A percentile compares a stretch with the other conserved stretches of the same genome.
Conservation (phyloP, 2,113 vertebrate species). For the Lathamus discolor region DNA sequence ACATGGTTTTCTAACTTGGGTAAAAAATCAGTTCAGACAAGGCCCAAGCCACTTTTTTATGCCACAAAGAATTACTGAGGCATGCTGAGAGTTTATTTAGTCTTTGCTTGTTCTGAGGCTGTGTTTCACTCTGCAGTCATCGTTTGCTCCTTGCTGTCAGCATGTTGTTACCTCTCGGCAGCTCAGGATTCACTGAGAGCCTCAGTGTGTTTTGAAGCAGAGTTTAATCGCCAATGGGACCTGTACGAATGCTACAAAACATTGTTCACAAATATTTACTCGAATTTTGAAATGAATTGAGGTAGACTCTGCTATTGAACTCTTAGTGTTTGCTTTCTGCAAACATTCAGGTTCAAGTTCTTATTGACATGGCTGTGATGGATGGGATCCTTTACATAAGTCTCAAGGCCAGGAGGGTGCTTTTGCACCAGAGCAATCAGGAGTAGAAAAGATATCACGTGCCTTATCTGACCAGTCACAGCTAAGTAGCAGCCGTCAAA, state of each 20-base stretch:
- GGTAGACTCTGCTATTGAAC: not conserved
- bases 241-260: not conserved
- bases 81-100: slow-evolving; percentile 37
- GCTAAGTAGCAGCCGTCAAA: not conserved
- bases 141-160: not conserved
- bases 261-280: slow-evolving; percentile 13
- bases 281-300: slow-evolving; percentile 12
- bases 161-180: not conserved
- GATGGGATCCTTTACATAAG: not conserved
- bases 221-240: not conserved
- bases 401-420: not conserved
- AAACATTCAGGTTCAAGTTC: slow-evolving; percentile 39
- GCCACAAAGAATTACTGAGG: not conserved
- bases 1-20: not conserved
- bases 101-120: not conserved
- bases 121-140: slow-evolving; percentile 1
- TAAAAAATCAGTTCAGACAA: slow-evolving; percentile 26
- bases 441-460: not conserved
- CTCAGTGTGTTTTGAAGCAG: not conserved
- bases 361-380: not conserved
- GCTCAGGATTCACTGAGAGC: not conserved
- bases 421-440: fast-evolving
- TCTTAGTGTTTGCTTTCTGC: not conserved
- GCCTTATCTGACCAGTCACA: not conserved
- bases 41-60: slow-evolving; percentile 1